Conservation (phyloP, 2,797 vertebrate species). For the Sorex maritimensis region DNA sequence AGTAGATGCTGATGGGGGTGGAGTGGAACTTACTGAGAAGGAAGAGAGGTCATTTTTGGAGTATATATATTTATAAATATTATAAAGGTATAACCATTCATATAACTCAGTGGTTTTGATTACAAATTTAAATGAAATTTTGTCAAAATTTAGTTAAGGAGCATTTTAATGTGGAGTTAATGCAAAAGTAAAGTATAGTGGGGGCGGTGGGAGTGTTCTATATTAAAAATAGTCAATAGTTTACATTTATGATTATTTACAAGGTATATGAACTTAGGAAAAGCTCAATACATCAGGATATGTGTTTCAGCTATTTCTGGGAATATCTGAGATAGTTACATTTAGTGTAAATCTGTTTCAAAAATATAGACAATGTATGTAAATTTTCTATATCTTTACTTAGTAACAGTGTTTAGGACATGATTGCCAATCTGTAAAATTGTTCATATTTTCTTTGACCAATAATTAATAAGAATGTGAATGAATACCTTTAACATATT, state of each 20-base stretch:
- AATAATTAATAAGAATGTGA: background rate
- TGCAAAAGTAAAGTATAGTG: too few relatives aligned
- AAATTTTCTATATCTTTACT: background rate
- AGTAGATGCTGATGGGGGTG: too few relatives aligned
- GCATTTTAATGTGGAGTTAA: background rate
- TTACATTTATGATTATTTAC: background rate
- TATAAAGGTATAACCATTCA: background rate
- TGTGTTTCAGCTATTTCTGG: background rate
- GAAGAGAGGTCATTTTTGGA: background rate
- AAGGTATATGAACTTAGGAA: background rate
- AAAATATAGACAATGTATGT: background rate
- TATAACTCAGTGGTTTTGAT: background rate
- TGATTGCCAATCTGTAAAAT: background rate
- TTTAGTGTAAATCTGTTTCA: background rate
- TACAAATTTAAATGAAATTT: background rate
- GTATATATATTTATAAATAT: too few relatives aligned
- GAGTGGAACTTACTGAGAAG: background rate
- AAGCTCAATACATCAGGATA: background rate
- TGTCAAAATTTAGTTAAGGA: background rate
- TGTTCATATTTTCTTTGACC: background rate
- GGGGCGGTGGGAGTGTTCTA: too few relatives aligned
- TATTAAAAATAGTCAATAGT: background rate
- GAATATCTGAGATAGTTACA: background rate
- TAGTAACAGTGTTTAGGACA: background rate
- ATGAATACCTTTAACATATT: background rate